phyloP scores from a whole-genome alignment of 2,888 invertebrate species.

The Teleiodes luculella region DNA sequence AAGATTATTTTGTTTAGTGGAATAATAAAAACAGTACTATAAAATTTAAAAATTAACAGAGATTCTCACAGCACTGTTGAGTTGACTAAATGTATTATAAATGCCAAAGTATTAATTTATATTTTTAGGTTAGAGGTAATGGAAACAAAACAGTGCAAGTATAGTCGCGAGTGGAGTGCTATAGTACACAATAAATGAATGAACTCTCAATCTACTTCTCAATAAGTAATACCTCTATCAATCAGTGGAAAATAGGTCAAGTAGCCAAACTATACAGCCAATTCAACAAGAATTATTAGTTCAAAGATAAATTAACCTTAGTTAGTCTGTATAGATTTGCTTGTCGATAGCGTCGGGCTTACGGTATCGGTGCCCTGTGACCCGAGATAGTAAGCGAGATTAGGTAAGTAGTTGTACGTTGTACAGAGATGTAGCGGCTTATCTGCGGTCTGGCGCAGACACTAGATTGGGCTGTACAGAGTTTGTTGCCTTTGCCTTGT shows the following conservation, averaged over 20 bases:
- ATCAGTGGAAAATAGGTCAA: constrained; percentile 6
- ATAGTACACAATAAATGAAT: neutral
- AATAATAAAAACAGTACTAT: too few species aligned
- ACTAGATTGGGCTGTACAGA: neutral
- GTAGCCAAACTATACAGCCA: neutral
- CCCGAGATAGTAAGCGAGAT: constrained; percentile 60
- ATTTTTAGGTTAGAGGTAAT: too few species aligned
- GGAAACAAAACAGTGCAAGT: too few species aligned
- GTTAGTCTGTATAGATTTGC: constrained; percentile 31
- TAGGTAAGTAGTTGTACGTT: constrained; percentile 44
- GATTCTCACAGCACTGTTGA: too few species aligned
- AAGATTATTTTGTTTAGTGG: too few species aligned
- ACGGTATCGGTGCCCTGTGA: constrained; percentile 68
- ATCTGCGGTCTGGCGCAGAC: constrained; percentile 1
- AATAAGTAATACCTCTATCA: neutral
- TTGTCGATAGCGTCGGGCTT: constrained; percentile 36
- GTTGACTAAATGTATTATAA: too few species aligned
- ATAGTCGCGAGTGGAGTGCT: too few species aligned
- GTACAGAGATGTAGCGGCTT: constrained; percentile 4
- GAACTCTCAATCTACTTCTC: neutral
- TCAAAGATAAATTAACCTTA: constrained; percentile 44
- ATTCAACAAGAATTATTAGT: constrained; percentile 3
- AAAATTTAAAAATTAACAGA: too few species aligned
- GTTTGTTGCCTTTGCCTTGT: neutral
- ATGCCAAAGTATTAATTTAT: too few species aligned